Base-by-base conservation (phyloP, 2,113 vertebrate genomes). In the Tonatia bakeri region DNA sequence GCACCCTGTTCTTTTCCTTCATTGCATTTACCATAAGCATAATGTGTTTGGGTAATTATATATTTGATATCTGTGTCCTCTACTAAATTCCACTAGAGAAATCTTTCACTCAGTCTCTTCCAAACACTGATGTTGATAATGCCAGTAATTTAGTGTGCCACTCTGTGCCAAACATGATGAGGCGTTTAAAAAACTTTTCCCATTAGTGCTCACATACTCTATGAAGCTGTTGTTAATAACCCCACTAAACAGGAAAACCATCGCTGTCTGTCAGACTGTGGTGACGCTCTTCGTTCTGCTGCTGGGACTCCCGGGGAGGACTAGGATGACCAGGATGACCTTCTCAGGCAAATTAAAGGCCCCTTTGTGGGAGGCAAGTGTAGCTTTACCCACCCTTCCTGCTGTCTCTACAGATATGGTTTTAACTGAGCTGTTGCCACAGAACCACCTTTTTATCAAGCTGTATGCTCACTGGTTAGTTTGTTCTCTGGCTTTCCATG, bases 401-500 rank as follows among this genome's bases (percentile, higher is more conserved):
- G 79, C 70, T 81, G 73, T 73, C 80, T 91, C 47, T 36, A 43
- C 87, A 97, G 77, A 94, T 50, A 33, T 80, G 38, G 69, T 92
- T 93, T 88, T 94, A 94, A 95, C 54, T 87, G 75, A 96, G 85
- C 26, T 84, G 70, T 43, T 65, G 77, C n/a, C 67, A 94, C 2
- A 6, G 85, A 95, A 92, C 86, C 12, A 87, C 76, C 80, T 91
- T 92, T 92, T 67, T 94, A 96, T 72, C 85, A 87, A 72, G 93
- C 47, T 59, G 72, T 28, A 54, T 1, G 22, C 82, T 82, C 90
- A 86, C n/a, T 91, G 85, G 96, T 94, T 95, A 93, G 52, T 95
- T 96, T 97, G 79, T 73, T 95, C 77, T 90, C 91, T 89, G 67
- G 88, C 65, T 96, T 97, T 97, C 83, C 45, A 72, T 92, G 85